Evolutionary conservation across 2,888 invertebrate species (phyloP), one percentile per base, ranked within the genome.

Genomic region (Agonopterix subpropinquella): DNA sequence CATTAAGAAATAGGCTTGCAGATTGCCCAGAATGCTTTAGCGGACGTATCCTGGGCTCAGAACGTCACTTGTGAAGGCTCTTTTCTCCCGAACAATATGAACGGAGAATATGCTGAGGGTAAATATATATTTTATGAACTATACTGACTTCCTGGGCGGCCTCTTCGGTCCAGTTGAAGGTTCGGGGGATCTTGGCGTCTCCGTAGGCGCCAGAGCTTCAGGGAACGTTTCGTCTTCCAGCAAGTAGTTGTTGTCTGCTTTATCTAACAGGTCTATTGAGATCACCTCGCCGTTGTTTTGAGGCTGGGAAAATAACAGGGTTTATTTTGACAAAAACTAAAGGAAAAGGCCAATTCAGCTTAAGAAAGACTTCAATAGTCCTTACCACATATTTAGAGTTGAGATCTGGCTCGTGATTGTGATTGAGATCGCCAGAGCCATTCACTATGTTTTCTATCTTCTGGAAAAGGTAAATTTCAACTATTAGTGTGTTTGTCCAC

Each of bases 211-310:
- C 15, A 87, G 63, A 0, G 80, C 76, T 11, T 86, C 86, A 0
- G 88, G 88, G 63, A 88, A 88, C 1, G 87, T 88, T 58, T 87
- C 88, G 51, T 88, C 61, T 51, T 88, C 87, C 39, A 88, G 50
- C 15, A 80, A 55, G 39, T 77, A 77, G 57, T 75, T 78, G 53
- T 75, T 76, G 36, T 77, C 75, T 1, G 56, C 66, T 35, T 58
- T 67, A 56, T 83, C 85, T 28, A 72, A 50, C 44, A 73, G 76
- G 44, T 85, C 82, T 42, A 61, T 53, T 1, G 61, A 53, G 11
- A 68, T 67, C 44, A 70, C 41, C 18, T 78, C 77, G 8, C 80
- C 81, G 54, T 81, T 81, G 58, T 56, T 72, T 45, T 73, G 67
- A 41, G 73, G 71, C 82, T 83, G 53, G 9, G 39, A n/a, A 39